phyloP scores from a whole-genome alignment of 2,888 invertebrate genomes.

The Molorchus minor region DNA sequence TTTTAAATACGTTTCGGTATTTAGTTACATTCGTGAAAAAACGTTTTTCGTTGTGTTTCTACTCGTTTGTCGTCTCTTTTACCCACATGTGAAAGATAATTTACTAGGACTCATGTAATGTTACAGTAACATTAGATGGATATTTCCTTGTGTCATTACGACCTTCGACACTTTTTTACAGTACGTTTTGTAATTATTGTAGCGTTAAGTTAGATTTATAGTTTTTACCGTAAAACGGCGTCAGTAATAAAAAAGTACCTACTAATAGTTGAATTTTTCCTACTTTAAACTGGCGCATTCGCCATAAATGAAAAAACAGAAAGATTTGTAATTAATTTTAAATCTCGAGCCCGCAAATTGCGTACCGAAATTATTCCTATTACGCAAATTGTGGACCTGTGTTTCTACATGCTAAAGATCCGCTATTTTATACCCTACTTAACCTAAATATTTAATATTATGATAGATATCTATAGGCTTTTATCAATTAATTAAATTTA shows the following conservation, averaged over 20 bases:
- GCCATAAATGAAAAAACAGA: not conserved
- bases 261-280: not conserved
- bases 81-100: not conserved
- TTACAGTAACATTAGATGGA: slow-evolving; percentile 9
- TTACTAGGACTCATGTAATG: not conserved
- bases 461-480: too few relatives aligned
- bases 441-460: too few relatives aligned
- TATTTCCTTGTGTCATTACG: not conserved
- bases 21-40: too few relatives aligned
- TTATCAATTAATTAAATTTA: too few relatives aligned
- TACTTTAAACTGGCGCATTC: not conserved
- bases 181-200: slow-evolving; percentile 13
- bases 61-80: not conserved
- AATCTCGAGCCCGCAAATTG: too few relatives aligned
- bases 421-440: too few relatives aligned
- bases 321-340: too few relatives aligned
- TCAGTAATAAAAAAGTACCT: not conserved
- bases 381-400: too few relatives aligned
- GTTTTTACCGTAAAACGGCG: slow-evolving; percentile 1
- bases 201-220: slow-evolving; percentile 17
- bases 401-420: too few relatives aligned
- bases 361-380: too few relatives aligned
- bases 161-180: slow-evolving; percentile 13
- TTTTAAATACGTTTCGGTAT: too few relatives aligned
- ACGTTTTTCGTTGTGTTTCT: too few relatives aligned